These are phyloP conservation scores for Antitype chi DNA, from an alignment of 2,888 invertebrate genomes.

Conservation along the genomic window DNA sequence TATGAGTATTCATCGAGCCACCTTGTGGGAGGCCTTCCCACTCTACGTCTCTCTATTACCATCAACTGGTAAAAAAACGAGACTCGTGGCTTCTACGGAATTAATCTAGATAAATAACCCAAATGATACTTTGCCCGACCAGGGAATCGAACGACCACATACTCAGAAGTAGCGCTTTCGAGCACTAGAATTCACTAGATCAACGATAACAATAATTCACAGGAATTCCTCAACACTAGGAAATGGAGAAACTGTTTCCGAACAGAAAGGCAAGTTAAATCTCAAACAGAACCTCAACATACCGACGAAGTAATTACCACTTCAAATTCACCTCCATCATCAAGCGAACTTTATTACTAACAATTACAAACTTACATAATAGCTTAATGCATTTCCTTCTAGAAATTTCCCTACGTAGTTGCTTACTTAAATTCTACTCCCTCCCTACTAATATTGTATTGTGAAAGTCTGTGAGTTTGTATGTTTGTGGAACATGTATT, in stretches of 20 bases:
- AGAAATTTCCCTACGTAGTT: conserved; percentile 47
- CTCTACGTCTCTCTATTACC: too few relatives aligned
- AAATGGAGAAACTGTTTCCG: neutral
- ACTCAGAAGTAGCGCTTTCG: too few relatives aligned
- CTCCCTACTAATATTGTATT: neutral
- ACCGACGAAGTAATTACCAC: conserved; percentile 46
- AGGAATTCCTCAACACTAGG: neutral
- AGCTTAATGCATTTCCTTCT: conserved; percentile 64
- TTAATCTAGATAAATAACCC: too few relatives aligned
- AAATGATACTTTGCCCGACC: too few relatives aligned
- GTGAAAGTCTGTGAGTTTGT: neutral
- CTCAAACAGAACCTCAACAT: conserved; percentile 31
- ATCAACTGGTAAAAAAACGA: too few relatives aligned
- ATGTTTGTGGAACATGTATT: neutral
- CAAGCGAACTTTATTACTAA: conserved; percentile 58
- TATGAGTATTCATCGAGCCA: too few relatives aligned
- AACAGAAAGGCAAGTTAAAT: conserved; percentile 30
- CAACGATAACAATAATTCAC: too few relatives aligned
- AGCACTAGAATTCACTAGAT: too few relatives aligned
- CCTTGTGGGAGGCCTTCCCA: too few relatives aligned
- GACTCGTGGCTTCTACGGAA: too few relatives aligned
- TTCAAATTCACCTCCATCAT: conserved; percentile 54
- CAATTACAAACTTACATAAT: conserved; percentile 63
- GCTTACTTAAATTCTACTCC: conserved; percentile 36
- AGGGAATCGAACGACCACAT: too few relatives aligned